Evolutionary conservation across 30 jellyfish, hydroid and myxozoan species (phyloP).

Genomic region (Cassiopea xamachana): DNA sequence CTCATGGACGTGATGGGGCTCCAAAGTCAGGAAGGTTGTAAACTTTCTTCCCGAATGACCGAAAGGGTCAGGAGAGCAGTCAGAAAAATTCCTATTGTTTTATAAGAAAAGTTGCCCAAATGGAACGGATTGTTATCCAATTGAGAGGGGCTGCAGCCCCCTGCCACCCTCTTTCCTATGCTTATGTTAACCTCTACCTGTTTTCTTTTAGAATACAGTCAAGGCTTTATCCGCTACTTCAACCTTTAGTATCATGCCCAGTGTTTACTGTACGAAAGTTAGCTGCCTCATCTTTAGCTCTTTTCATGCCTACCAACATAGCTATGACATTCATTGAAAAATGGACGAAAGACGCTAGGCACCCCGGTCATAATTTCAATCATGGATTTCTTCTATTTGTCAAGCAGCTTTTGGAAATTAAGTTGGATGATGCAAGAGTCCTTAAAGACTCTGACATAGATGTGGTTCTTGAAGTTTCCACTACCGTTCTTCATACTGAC

Average conservation of each 20-base stretch:
- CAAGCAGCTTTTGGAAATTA: constrained; percentile 15
- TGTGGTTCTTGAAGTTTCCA: neutral
- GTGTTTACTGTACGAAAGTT: constrained; percentile 46
- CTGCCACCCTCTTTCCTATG: no score
- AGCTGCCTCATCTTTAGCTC: constrained; percentile 33
- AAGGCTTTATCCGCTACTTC: constrained; percentile 27
- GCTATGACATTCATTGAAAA: neutral
- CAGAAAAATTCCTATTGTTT: no score
- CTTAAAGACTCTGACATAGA: neutral
- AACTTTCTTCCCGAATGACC: neutral
- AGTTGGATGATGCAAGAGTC: constrained; percentile 3
- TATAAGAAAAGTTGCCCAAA: no score
- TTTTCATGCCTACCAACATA: neutral
- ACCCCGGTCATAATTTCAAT: neutral
- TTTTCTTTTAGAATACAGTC: constrained; percentile 4
- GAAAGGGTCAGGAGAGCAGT: neutral
- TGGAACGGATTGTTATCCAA: no score
- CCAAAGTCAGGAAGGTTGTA: no score
- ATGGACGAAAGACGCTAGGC: neutral
- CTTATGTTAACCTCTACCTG: no score
- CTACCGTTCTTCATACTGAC: neutral
- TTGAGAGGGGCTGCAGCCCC: no score
- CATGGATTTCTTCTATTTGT: constrained; percentile 43
- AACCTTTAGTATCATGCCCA: constrained; percentile 17
- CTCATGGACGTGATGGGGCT: no score